Percentiles rank a stretch among this genome's conserved stretches.
Conservation (phyloP, 1,140 invertebrate species). For the Amyelois transitella region DNA sequence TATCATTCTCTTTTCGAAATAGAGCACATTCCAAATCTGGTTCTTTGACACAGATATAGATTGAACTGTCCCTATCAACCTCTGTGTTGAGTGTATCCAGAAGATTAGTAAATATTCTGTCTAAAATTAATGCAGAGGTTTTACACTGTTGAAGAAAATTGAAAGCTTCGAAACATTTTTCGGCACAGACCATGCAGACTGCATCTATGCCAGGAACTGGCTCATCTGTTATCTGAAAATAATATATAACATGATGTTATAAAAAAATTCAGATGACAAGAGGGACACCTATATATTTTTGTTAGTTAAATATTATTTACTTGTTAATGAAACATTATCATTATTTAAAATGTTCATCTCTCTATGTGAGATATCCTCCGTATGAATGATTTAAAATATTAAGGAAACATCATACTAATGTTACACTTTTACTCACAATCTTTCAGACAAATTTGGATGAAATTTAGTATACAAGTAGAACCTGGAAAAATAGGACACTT, state of each 20-base stretch:
- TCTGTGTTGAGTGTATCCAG: conserved; percentile 18
- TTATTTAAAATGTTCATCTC: too few species aligned
- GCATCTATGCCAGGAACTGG: conserved; percentile 47
- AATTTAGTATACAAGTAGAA: too few species aligned
- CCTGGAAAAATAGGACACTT: too few species aligned
- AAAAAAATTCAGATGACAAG: too few species aligned
- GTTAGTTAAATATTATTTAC: too few species aligned
- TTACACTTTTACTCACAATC: too few species aligned
- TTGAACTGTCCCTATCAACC: conserved; percentile 10
- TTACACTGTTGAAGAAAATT: conserved; percentile 40
- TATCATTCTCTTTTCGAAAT: conserved; percentile 5
- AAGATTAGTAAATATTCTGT: conserved; percentile 39
- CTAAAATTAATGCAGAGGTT: conserved; percentile 26
- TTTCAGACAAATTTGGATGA: too few species aligned
- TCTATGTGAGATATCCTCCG: too few species aligned
- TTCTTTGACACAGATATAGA: conserved; percentile 37
- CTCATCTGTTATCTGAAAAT: conserved; percentile 42
- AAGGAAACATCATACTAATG: too few species aligned
- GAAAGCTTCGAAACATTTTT: conserved; percentile 28
- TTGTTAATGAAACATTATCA: too few species aligned
- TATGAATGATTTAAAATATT: too few species aligned
- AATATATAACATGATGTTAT: conserved; percentile 4
- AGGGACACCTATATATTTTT: too few species aligned
- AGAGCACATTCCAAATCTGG: conserved; percentile 14
- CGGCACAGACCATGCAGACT: conserved; percentile 43